These are phyloP conservation scores for Campoletis raptor DNA, from an alignment of 2,888 invertebrate species.

Conservation along the genomic window DNA sequence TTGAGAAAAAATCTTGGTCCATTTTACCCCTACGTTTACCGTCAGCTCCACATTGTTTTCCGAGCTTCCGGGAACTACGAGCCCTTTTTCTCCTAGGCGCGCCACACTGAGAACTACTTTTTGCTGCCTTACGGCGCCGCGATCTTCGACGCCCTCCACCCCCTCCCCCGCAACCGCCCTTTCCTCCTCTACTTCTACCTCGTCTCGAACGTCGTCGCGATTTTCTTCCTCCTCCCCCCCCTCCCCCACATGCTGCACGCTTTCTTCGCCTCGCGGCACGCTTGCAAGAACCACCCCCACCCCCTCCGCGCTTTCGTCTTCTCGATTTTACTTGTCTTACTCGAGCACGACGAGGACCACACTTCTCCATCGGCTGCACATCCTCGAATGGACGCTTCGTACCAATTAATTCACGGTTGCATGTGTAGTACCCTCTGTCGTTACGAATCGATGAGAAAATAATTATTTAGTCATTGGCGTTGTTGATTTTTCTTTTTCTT, in stretches of 20 bases:
- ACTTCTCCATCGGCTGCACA: slow-evolving; percentile 47
- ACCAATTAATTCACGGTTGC: slow-evolving; percentile 69
- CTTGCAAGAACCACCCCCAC: slow-evolving; percentile 21
- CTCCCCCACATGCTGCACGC: slow-evolving; percentile 18
- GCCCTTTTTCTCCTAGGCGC: slow-evolving; percentile 1
- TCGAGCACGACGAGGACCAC: slow-evolving; percentile 43
- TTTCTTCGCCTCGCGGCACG: slow-evolving; percentile 10
- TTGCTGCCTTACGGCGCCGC: slow-evolving; percentile 44
- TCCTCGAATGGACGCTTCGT: slow-evolving; percentile 38
- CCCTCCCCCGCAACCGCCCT: slow-evolving; percentile 24
- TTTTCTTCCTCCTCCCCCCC: slow-evolving; percentile 26
- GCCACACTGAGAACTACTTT: slow-evolving; percentile 15
- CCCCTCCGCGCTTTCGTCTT: slow-evolving; percentile 41
- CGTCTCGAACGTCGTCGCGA: slow-evolving; percentile 35
- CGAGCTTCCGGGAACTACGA: slow-evolving; percentile 14
- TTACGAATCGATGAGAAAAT: neutral
- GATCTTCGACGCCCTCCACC: slow-evolving; percentile 45
- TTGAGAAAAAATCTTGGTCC: slow-evolving; percentile 14
- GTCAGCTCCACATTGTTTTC: slow-evolving; percentile 42
- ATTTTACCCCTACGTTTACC: slow-evolving; percentile 4
- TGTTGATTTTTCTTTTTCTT: neutral
- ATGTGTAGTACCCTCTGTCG: slow-evolving; percentile 76
- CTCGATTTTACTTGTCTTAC: slow-evolving; percentile 38
- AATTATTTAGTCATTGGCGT: no score
- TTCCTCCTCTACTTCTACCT: slow-evolving; percentile 16